phyloP scores from a whole-genome alignment of 2,113 vertebrate genomes.

The Eurystomus gularis region DNA sequence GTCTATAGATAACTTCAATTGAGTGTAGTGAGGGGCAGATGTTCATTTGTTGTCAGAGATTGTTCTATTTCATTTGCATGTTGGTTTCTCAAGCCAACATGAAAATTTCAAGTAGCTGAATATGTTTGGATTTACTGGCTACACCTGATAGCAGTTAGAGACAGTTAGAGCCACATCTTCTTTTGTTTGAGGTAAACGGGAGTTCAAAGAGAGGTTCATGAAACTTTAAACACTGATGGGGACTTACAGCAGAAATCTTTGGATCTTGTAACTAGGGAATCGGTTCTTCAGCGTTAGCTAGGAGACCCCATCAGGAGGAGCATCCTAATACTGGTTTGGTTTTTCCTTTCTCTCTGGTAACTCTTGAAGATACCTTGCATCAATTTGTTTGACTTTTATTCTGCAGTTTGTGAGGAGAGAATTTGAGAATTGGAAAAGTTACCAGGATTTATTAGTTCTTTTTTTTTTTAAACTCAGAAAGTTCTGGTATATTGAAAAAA shows the following conservation, averaged over 20 bases:
- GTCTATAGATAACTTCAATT: background rate
- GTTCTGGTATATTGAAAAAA: background rate
- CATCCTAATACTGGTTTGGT: background rate
- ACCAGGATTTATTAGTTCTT: background rate
- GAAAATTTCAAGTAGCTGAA: background rate
- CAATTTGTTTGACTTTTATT: background rate
- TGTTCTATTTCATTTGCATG: background rate
- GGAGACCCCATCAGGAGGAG: background rate
- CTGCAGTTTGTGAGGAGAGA: background rate
- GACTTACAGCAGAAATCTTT: background rate
- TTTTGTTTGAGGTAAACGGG: background rate
- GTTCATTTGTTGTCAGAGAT: background rate
- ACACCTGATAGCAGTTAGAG: background rate
- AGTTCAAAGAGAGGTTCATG: background rate
- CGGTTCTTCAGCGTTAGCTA: background rate
- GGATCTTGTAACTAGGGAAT: background rate
- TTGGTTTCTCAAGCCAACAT: background rate
- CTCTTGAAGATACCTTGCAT: background rate
- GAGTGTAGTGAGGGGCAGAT: background rate
- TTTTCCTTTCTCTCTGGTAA: background rate
- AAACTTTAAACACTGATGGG: background rate
- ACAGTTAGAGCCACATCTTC: background rate
- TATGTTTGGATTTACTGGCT: background rate
- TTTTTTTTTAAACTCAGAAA: background rate
- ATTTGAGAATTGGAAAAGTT: background rate